These are phyloP conservation scores for Stenichneumon culpator DNA, from an alignment of 2,888 invertebrate genomes.

Conservation along the genomic window DNA sequence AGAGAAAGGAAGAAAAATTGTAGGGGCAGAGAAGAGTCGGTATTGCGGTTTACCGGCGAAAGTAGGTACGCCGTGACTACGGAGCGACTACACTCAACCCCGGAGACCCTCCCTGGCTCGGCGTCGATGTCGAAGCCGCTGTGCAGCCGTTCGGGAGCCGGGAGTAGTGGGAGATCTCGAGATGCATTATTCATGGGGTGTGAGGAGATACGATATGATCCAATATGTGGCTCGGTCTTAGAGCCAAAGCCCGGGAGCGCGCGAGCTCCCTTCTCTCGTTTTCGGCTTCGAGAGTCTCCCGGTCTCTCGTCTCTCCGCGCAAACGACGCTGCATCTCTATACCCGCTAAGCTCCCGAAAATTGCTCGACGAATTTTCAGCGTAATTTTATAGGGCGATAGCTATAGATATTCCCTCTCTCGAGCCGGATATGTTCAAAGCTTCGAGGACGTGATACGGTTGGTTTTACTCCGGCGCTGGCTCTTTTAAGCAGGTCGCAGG, in stretches of 20 bases:
- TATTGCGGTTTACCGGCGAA: conserved; percentile 19
- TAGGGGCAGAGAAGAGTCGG: conserved; percentile 1
- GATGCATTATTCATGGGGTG: conserved; percentile 85
- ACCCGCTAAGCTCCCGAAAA: conserved; percentile 83
- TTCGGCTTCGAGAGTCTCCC: conserved; percentile 42
- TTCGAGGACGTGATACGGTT: neutral
- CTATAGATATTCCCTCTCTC: neutral
- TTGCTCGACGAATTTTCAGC: conserved; percentile 83
- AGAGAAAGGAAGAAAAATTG: conserved; percentile 16
- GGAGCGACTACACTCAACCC: conserved; percentile 12
- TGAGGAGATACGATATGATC: conserved; percentile 85
- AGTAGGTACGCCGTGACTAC: conserved; percentile 30
- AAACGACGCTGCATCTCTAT: conserved; percentile 22
- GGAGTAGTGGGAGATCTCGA: conserved; percentile 74
- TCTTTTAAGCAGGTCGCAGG: neutral
- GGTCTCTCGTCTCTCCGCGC: conserved; percentile 35
- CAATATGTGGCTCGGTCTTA: conserved; percentile 82
- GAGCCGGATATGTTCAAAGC: neutral
- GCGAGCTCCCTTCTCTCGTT: conserved; percentile 32
- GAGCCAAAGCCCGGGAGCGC: conserved; percentile 71
- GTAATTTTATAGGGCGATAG: conserved; percentile 77
- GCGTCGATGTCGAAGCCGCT: conserved; percentile 24
- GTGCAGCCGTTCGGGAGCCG: conserved; percentile 16
- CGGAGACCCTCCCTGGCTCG: conserved; percentile 3
- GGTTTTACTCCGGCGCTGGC: neutral